phyloP scores from a whole-genome alignment of 2,888 invertebrate genomes.

The Rhogogaster chlorosoma region DNA sequence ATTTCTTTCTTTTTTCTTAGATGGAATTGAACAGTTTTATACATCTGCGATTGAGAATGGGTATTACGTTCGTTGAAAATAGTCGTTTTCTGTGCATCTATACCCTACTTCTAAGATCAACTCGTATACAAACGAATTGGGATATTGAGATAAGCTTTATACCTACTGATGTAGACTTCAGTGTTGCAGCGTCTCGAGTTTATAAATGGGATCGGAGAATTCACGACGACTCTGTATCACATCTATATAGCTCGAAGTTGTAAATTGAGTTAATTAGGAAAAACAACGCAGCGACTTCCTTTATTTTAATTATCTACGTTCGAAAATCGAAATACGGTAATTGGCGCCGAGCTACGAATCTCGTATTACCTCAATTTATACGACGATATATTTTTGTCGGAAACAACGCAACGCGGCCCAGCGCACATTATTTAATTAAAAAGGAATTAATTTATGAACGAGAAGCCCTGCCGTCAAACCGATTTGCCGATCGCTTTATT shows the following conservation, averaged over 20 bases:
- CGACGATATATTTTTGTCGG: neutral
- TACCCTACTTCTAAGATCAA: too few relatives aligned
- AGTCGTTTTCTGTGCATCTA: neutral
- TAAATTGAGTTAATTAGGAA: neutral
- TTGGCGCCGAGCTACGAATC: neutral
- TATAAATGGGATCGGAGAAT: neutral
- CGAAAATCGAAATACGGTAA: neutral
- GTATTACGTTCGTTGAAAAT: neutral
- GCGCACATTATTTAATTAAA: neutral
- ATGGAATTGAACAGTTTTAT: too few relatives aligned
- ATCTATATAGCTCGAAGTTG: neutral
- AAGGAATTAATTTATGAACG: constrained; percentile 13
- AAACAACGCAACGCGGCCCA: neutral
- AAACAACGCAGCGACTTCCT: neutral
- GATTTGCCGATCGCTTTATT: neutral
- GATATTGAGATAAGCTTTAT: neutral
- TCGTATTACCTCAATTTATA: neutral
- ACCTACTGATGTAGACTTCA: neutral
- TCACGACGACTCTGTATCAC: neutral
- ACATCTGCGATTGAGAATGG: too few relatives aligned
- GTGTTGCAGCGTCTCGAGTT: neutral
- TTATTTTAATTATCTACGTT: neutral
- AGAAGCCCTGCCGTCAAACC: neutral
- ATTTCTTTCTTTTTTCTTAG: too few relatives aligned
- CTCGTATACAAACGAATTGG: too few relatives aligned